Percentiles rank a stretch among this genome's conserved stretches.
These are phyloP conservation scores for Drosophila pruinosa DNA, from an alignment of 1,140 invertebrate species.

Conservation along the genomic window DNA sequence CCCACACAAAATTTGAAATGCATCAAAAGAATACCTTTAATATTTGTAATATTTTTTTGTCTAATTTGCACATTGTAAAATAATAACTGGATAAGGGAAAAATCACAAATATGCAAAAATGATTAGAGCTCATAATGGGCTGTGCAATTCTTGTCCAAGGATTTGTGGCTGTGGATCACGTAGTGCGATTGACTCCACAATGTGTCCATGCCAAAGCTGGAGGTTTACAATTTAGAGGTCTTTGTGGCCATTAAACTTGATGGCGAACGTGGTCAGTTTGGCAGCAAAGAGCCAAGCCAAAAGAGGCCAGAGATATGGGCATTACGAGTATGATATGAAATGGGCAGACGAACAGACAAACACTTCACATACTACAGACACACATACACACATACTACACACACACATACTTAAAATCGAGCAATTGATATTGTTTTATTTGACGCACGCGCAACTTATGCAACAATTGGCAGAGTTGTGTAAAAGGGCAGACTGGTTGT, in stretches of 20 bases:
- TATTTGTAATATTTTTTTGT: too few species aligned
- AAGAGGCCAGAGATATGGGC: not conserved
- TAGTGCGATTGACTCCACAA: too few species aligned
- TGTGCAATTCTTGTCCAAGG: constrained; percentile 21
- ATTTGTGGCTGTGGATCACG: constrained; percentile 7
- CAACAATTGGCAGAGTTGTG: constrained; percentile 44
- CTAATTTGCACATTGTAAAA: too few species aligned
- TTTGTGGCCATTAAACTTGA: constrained; percentile 44
- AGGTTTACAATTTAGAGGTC: constrained; percentile 29
- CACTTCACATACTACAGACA: too few species aligned
- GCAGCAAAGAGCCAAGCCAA: constrained; percentile 5
- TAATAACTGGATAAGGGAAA: too few species aligned
- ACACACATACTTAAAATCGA: too few species aligned
- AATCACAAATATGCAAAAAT: not conserved
- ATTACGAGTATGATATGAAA: constrained; percentile 14
- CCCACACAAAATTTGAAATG: too few species aligned
- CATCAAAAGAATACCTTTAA: too few species aligned
- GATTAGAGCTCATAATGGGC: not conserved
- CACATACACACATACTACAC: too few species aligned
- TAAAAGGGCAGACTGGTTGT: constrained; percentile 20
- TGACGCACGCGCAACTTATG: constrained; percentile 65
- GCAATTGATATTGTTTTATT: constrained; percentile 65
- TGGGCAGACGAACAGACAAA: not conserved
- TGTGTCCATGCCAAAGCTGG: constrained; percentile 8
- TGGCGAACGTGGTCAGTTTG: constrained; percentile 18